Evolutionary conservation across 2,888 invertebrate species (phyloP).

Genomic region (Argynnis bischoffii): DNA sequence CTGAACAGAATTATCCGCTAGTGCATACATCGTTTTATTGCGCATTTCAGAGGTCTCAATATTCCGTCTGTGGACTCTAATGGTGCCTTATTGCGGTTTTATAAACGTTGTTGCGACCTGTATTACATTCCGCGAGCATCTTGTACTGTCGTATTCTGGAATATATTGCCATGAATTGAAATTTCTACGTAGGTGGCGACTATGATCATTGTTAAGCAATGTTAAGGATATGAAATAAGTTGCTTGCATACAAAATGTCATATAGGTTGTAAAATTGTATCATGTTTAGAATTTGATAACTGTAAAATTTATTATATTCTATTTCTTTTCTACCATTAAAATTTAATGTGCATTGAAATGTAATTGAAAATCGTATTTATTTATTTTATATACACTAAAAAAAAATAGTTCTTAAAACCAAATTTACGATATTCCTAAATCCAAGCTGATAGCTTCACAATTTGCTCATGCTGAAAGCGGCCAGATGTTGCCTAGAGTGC

Average conservation of each 20-base stretch:
- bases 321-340: not conserved
- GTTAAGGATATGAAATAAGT: not conserved
- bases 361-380: not conserved
- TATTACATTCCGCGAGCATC: constrained; percentile 45
- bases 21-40: constrained; percentile 64
- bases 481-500: constrained; percentile 73
- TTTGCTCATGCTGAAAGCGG: constrained; percentile 59
- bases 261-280: not conserved
- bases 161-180: constrained; percentile 46
- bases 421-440: constrained; percentile 32
- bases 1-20: constrained; percentile 42
- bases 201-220: constrained; percentile 28
- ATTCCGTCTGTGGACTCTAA: constrained; percentile 64
- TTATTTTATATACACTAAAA: not conserved
- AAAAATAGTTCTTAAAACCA: constrained; percentile 13
- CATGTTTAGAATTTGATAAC: too few relatives aligned
- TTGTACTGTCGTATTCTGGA: constrained; percentile 47
- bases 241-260: not conserved
- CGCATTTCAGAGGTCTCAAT: constrained; percentile 49
- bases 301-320: too few relatives aligned
- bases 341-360: not conserved
- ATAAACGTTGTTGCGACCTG: constrained; percentile 65
- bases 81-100: constrained; percentile 68
- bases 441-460: constrained; percentile 39
- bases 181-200: constrained; percentile 29